These are phyloP conservation scores for Apostichopus leukothele DNA, from an alignment of 53 echinoderm and acorn worm genomes.

Conservation along the genomic window DNA sequence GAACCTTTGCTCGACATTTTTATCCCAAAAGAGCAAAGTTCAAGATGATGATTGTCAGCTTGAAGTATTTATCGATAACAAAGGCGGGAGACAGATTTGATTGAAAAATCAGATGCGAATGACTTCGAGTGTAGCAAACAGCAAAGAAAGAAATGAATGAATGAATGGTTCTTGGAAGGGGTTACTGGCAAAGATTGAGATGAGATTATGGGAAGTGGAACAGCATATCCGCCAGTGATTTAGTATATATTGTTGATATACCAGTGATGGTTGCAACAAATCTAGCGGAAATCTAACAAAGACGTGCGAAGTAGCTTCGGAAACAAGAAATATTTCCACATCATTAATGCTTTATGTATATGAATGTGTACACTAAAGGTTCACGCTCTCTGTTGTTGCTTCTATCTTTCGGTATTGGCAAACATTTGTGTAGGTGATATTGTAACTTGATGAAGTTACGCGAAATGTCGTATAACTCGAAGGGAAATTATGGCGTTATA, in stretches of 20 bases:
- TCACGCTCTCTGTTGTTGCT: too few relatives aligned
- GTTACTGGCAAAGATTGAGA: neutral
- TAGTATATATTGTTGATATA: neutral
- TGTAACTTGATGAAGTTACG: too few relatives aligned
- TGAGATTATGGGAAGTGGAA: neutral
- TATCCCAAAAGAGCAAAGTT: slow-evolving; percentile 48
- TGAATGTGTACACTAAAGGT: too few relatives aligned
- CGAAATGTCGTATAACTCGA: too few relatives aligned
- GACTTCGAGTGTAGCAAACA: slow-evolving; percentile 2
- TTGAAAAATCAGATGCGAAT: slow-evolving; percentile 41
- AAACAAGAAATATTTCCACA: neutral
- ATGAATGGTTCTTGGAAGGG: slow-evolving; percentile 1
- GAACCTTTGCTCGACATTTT: slow-evolving; percentile 46
- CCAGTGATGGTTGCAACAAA: neutral
- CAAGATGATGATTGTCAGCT: slow-evolving; percentile 47
- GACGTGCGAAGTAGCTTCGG: neutral
- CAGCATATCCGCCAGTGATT: neutral
- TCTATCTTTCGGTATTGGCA: too few relatives aligned
- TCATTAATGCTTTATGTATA: neutral
- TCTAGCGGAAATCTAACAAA: neutral
- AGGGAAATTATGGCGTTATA: too few relatives aligned
- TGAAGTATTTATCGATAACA: slow-evolving; percentile 48
- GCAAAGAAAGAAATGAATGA: neutral
- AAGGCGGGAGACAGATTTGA: slow-evolving; percentile 33
- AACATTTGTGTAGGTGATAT: too few relatives aligned